Base-by-base conservation (phyloP, 2,888 invertebrate genomes). In the Opisthograptis luteolata region DNA sequence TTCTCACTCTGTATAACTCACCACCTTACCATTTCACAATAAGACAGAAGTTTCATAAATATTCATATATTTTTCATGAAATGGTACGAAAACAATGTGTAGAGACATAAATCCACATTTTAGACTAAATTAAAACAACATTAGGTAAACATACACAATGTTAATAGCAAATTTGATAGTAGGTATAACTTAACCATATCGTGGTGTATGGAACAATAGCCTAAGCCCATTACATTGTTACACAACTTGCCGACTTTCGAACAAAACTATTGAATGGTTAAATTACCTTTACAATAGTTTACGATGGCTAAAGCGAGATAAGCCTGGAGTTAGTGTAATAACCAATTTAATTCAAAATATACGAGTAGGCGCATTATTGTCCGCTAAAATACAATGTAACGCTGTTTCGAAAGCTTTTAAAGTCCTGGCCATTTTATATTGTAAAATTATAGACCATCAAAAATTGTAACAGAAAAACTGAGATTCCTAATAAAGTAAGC, bases 331-430 rank as follows among this genome's bases (percentile, higher is more conserved):
- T 73, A 69, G 68, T 68, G 50, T 50, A 50, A 72, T 66, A 70
- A 69, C 72, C 72, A 74, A 76, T 76, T 76, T 76, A 71, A 69
- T 76, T 74, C 70, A 72, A 73, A 74, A 73, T 71, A 68, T 71
- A 71, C 66, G 68, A 68, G 61, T 67, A 64, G 61, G 60, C 66
- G 59, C 64, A 68, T 58, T 73, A 70, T 65, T 66, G 61, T 60
- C 51, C 45, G 58, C 60, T 61, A 55, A 60, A 62, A 68, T 50
- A 61, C 51, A 55, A 32, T 59, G 52, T 57, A 49, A 46, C 34
- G 36, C 41, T n/a, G 25, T 54, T 34, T 35, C 35, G 24, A 24
- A 31, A 34, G 43, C 24, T 50, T 44, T 25, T 24, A n/a, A 30
- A 40, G 40, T 45, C 44, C 50, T 51, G 40, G 50, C 37, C 27